Evolutionary conservation across 1,140 invertebrate genomes (phyloP).

Genomic region (Hyposmocoma kahamanoa): DNA sequence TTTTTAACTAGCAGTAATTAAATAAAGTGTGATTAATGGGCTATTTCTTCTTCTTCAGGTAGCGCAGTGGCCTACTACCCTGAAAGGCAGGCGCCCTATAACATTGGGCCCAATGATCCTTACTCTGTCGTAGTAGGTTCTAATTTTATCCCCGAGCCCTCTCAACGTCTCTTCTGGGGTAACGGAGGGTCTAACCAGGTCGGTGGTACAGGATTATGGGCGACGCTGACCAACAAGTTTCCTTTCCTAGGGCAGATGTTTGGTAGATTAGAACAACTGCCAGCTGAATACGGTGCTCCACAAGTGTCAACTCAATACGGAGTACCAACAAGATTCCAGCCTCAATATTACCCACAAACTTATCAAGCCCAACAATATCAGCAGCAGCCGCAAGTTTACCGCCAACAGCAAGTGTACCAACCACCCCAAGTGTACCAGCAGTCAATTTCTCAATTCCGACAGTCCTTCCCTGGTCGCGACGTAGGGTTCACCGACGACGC

Average conservation of each 20-base stretch:
- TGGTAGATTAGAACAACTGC: conserved; percentile 49
- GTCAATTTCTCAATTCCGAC: conserved; percentile 23
- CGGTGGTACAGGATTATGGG: conserved; percentile 55
- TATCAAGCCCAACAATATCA: not conserved
- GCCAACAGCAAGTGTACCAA: conserved; percentile 10
- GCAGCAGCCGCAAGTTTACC: conserved; percentile 3
- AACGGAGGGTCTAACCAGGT: conserved; percentile 55
- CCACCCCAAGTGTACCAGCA: conserved; percentile 13
- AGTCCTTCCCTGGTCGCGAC: conserved; percentile 38
- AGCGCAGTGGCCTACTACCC: conserved; percentile 41
- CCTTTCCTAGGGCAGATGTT: conserved; percentile 57
- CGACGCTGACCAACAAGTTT: conserved; percentile 57
- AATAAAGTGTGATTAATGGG: too few species aligned
- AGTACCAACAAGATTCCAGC: conserved; percentile 18
- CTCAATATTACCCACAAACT: conserved; percentile 12
- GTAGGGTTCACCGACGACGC: conserved; percentile 59
- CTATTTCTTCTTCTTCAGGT: too few species aligned
- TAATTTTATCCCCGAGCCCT: conserved; percentile 38
- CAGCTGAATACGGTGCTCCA: conserved; percentile 36
- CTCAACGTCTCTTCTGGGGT: conserved; percentile 54
- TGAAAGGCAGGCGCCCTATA: conserved; percentile 43
- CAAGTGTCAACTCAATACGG: conserved; percentile 14
- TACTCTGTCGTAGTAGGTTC: conserved; percentile 32
- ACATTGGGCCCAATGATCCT: conserved; percentile 41
- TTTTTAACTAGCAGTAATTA: too few species aligned